Conservation (phyloP, 2,888 invertebrate species). For the Agriopis aurantiaria region DNA sequence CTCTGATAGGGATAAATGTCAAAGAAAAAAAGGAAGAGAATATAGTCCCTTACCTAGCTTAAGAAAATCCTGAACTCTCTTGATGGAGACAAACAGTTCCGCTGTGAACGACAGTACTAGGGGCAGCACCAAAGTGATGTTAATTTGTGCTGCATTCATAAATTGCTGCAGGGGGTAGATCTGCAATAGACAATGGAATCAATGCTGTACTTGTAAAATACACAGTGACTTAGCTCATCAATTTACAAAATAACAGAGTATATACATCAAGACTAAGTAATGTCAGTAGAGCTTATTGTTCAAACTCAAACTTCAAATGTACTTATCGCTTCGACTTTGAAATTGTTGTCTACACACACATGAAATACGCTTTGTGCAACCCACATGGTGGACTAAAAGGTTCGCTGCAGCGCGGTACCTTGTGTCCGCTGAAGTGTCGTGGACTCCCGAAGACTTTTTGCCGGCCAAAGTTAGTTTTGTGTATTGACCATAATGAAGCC, state of each 20-base stretch:
- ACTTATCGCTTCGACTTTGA: no score
- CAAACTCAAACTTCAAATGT: no score
- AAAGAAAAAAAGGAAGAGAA: background rate
- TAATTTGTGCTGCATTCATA: slow-evolving; percentile 75
- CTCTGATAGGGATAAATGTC: background rate
- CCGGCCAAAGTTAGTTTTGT: no score
- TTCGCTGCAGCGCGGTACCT: no score
- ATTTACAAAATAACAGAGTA: background rate
- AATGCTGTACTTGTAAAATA: background rate
- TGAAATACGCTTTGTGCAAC: no score
- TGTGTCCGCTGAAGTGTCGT: no score
- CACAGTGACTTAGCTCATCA: background rate
- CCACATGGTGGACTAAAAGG: no score
- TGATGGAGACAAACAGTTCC: slow-evolving; percentile 82
- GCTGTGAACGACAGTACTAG: slow-evolving; percentile 85
- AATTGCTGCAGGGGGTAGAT: slow-evolving; percentile 82
- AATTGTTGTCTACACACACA: no score
- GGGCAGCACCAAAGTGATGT: slow-evolving; percentile 76
- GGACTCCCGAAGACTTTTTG: no score
- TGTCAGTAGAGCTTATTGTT: no score
- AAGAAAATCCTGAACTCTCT: slow-evolving; percentile 75
- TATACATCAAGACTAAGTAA: background rate
- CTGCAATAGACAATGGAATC: slow-evolving; percentile 56
- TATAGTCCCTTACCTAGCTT: slow-evolving; percentile 61
- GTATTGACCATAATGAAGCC: no score